A percentile compares a stretch with the other conserved stretches of the same genome.
These are phyloP conservation scores for Gryllus bimaculatus DNA, from an alignment of 1,140 invertebrate genomes.

Conservation along the genomic window DNA sequence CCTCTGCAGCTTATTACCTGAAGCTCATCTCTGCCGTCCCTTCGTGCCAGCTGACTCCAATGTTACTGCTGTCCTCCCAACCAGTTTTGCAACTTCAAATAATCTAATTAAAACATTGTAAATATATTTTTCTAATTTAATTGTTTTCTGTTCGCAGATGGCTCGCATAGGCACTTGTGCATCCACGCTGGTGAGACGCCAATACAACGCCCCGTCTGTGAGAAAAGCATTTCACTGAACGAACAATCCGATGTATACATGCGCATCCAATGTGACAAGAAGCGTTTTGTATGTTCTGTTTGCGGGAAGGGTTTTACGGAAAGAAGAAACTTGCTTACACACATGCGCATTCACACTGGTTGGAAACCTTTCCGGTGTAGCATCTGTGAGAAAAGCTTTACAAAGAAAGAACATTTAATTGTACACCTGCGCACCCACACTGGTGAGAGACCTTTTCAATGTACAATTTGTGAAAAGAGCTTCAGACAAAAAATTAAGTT, in stretches of 20 bases:
- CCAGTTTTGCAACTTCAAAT: too few species aligned
- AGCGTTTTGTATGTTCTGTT: slow-evolving; percentile 53
- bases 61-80: too few species aligned
- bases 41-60: too few species aligned
- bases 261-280: slow-evolving; percentile 38
- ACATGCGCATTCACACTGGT: slow-evolving; percentile 62
- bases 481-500: slow-evolving; percentile 24
- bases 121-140: too few species aligned
- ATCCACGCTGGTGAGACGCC: slow-evolving; percentile 40
- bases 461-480: slow-evolving; percentile 43
- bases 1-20: too few species aligned
- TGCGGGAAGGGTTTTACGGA: slow-evolving; percentile 59
- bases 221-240: slow-evolving; percentile 39
- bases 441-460: slow-evolving; percentile 43
- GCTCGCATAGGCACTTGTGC: not conserved
- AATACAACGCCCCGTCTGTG: slow-evolving; percentile 54
- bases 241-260: slow-evolving; percentile 26
- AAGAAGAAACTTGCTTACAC: slow-evolving; percentile 74
- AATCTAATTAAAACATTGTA: too few species aligned
- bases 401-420: slow-evolving; percentile 43
- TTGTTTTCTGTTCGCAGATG: too few species aligned
- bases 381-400: slow-evolving; percentile 41
- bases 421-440: slow-evolving; percentile 47
- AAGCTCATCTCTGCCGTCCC: too few species aligned
- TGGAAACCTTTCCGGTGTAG: slow-evolving; percentile 47